Conservation (phyloP, 2,797 vertebrate species). For the Diplodus sargus region DNA sequence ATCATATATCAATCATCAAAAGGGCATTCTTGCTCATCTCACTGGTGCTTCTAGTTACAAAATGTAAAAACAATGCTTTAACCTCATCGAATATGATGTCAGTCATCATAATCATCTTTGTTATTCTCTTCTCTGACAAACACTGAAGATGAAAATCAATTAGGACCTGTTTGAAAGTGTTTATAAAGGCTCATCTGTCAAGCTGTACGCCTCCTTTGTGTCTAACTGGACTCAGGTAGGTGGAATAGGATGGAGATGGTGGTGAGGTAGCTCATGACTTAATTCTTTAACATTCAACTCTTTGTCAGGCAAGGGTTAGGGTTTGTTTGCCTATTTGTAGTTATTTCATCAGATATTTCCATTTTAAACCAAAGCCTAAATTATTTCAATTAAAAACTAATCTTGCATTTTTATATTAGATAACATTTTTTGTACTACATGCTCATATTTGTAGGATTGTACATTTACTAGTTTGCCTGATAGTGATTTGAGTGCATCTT, state of each 20-base stretch:
- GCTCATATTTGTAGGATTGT: no score
- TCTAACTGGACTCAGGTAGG: constrained; percentile 56
- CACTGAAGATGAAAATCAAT: neutral
- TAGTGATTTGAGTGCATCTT: no score
- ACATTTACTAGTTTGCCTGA: no score
- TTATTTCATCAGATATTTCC: neutral
- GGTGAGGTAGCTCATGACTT: neutral
- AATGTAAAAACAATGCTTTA: neutral
- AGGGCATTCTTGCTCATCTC: no score
- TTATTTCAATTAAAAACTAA: neutral
- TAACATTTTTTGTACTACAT: no score
- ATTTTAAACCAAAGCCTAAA: neutral
- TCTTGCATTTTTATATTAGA: no score
- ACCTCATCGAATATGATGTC: neutral
- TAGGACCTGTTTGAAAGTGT: neutral
- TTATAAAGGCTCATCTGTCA: neutral
- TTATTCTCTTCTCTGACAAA: neutral
- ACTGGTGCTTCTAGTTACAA: no score
- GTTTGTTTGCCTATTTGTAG: neutral
- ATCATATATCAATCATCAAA: no score
- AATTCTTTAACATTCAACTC: neutral
- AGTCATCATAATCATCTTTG: neutral
- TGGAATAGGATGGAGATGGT: neutral
- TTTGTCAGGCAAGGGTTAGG: rapidly evolving
- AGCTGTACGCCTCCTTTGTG: neutral